A percentile compares a stretch with the other conserved stretches of the same genome.
These are phyloP conservation scores for Phenganax marumi DNA, from an alignment of 92 coral and sea anemone species.

Conservation along the genomic window DNA sequence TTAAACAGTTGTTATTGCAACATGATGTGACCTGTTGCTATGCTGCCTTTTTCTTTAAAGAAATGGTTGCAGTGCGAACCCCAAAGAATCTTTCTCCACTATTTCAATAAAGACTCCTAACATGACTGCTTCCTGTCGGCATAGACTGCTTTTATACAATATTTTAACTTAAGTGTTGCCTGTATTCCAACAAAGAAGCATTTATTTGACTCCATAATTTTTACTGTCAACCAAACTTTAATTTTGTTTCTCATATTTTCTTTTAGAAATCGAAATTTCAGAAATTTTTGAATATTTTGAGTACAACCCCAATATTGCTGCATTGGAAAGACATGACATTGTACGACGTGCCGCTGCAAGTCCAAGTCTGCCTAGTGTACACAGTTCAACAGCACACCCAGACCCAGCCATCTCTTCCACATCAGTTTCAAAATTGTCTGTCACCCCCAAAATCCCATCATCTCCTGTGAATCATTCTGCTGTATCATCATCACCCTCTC, in stretches of 20 bases:
- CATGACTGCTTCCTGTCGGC: too few species aligned
- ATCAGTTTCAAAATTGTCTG: background rate
- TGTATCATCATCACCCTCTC: background rate
- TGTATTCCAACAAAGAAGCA: too few species aligned
- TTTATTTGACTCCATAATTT: too few species aligned
- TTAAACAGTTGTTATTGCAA: too few species aligned
- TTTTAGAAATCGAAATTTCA: background rate
- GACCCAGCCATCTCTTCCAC: background rate
- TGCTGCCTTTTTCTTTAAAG: too few species aligned
- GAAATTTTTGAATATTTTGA: constrained; percentile 24
- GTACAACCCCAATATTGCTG: background rate
- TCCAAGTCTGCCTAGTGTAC: background rate
- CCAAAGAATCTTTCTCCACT: too few species aligned
- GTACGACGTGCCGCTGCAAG: constrained; percentile 24
- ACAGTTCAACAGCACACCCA: background rate
- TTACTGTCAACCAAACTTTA: too few species aligned
- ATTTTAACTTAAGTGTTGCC: too few species aligned
- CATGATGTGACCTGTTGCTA: too few species aligned
- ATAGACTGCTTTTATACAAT: too few species aligned
- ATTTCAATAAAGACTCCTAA: too few species aligned
- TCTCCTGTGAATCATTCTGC: background rate
- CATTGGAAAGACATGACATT: constrained; percentile 2
- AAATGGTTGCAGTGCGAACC: too few species aligned
- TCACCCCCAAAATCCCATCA: background rate
- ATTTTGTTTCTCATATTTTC: background rate